Evolutionary conservation across 2,888 invertebrate species (phyloP), one percentile per base, ranked within the genome.

Genomic region (Dromius quadrimaculatus): DNA sequence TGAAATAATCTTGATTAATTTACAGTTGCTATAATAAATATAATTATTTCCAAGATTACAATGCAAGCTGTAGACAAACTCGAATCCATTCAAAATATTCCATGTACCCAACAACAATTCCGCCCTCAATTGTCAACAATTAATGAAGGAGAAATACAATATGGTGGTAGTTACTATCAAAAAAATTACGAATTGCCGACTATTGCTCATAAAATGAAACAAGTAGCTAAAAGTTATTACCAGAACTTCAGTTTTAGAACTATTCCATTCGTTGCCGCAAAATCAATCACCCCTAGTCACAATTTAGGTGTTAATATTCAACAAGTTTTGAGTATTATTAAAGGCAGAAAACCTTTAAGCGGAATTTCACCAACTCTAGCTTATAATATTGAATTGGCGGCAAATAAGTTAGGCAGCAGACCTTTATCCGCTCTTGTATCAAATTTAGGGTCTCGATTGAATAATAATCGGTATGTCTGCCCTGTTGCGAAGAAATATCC

Each of bases 271-370:
- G 84, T 89, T 1, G 85, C 86, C 47, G 86, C 86, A 73, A 88
- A 86, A 75, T 89, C 88, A 36, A 85, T 86, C 0, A 83, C 86
- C 3, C 89, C 86, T 0, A 89, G 89, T 74, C 86, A 89, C 77
- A 89, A 89, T 75, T 84, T 89, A 36, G 88, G 88, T 32, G 84
- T 88, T 9, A 89, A 89, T 74, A 85, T 89, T 72, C 89, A 89
- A 75, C 88, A 89, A 83, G 88, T 84, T 15, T 77, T 81, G 78
- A 80, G 76, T 61, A 80, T 81, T 43, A 78, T 81, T 17, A 82
- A 81, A 71, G 78, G 76, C 1, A 74, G 77, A 43, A 80, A 80
- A 71, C 78, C 79, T 0, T 74, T 80, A 4, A 76, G 77, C 38
- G 81, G 81, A 1, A 79, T 83, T 62, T 83, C 83, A 1, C 83